These are phyloP conservation scores for Escarpia spicata DNA, from an alignment of 2,888 invertebrate species.

Conservation along the genomic window DNA sequence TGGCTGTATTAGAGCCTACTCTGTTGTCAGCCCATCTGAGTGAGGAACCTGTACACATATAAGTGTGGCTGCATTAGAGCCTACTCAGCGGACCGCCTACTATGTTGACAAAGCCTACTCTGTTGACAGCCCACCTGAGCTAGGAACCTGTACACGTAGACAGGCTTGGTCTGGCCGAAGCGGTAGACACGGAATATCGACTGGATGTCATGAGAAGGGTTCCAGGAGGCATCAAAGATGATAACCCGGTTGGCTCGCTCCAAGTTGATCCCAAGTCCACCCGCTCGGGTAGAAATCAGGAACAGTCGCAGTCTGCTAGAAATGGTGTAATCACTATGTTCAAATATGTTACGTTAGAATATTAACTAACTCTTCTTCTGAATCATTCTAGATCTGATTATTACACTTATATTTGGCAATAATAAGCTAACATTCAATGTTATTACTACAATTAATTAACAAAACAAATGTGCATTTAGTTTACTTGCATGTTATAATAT, in stretches of 20 bases:
- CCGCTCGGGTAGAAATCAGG: constrained; percentile 95
- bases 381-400: not conserved
- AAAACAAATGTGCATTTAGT: too few species aligned
- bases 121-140: constrained; percentile 70
- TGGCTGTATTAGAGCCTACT: too few species aligned
- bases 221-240: constrained; percentile 99
- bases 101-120: too few species aligned
- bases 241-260: constrained; percentile 96
- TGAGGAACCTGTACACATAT: too few species aligned
- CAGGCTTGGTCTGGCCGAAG: constrained; percentile 96
- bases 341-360: not conserved
- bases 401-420: not conserved
- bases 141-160: constrained; percentile 93
- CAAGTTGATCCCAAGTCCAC: constrained; percentile 96
- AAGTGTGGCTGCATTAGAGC: too few species aligned
- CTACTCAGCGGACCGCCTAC: too few species aligned
- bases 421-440: too few species aligned
- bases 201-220: constrained; percentile 96
- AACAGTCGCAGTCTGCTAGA: constrained; percentile 76
- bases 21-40: not conserved
- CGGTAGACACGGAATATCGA: constrained; percentile 97
- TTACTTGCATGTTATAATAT: too few species aligned
- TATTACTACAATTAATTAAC: too few species aligned
- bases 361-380: not conserved
- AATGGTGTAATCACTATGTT: not conserved